These are phyloP conservation scores for Polyommatus iphigenia DNA, from an alignment of 2,888 invertebrate genomes.

Conservation along the genomic window DNA sequence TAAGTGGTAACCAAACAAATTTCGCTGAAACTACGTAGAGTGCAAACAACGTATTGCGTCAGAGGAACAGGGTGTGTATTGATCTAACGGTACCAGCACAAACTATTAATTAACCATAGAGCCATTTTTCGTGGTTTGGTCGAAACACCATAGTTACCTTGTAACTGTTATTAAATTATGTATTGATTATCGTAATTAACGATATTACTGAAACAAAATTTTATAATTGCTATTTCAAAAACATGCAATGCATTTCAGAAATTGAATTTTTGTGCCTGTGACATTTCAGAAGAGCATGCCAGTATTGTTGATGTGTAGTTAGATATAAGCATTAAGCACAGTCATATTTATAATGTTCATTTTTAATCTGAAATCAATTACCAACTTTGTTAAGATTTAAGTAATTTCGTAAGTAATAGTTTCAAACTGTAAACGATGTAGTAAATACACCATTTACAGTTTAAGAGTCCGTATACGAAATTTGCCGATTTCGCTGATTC, in stretches of 20 bases:
- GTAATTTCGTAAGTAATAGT: background rate
- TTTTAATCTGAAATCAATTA: too few species aligned
- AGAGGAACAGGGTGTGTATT: conserved; percentile 46
- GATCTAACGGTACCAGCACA: conserved; percentile 48
- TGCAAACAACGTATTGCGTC: conserved; percentile 26
- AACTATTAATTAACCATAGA: conserved; percentile 33
- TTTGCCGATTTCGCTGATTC: too few species aligned
- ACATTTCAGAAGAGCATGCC: too few species aligned
- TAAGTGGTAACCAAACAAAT: conserved; percentile 25
- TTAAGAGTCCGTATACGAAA: too few species aligned
- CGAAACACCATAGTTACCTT: background rate
- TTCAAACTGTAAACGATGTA: background rate
- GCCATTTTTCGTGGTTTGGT: conserved; percentile 4
- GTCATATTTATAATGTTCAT: too few species aligned
- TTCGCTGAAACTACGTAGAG: conserved; percentile 16
- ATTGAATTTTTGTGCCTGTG: too few species aligned
- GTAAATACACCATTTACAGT: background rate
- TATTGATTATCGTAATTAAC: too few species aligned
- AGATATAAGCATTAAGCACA: too few species aligned
- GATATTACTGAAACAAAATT: too few species aligned
- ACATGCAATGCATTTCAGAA: too few species aligned
- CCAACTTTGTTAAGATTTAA: background rate
- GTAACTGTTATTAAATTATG: background rate
- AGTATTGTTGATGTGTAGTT: too few species aligned
- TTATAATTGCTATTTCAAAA: too few species aligned